phyloP scores from a whole-genome alignment of 2,797 vertebrate genomes.

The Onychomys leucogaster region DNA sequence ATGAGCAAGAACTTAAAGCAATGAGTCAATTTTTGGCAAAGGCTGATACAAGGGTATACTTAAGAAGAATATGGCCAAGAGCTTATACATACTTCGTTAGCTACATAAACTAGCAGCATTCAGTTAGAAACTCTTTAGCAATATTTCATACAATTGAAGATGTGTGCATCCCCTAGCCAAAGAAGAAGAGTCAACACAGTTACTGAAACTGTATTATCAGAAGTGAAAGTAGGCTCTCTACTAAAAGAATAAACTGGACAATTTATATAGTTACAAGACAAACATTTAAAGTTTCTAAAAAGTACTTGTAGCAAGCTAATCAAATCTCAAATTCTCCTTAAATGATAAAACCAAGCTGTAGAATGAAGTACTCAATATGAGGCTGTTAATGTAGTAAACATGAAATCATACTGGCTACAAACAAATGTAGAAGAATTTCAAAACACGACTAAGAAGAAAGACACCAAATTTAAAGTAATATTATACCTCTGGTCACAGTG shows the following conservation, averaged over 20 bases:
- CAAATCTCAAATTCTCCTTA: background rate
- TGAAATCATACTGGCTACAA: background rate
- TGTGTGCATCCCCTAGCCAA: background rate
- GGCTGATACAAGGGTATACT: background rate
- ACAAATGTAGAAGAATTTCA: background rate
- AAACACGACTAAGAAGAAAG: background rate
- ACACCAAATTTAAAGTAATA: background rate
- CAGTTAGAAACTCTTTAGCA: background rate
- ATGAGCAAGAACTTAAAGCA: background rate
- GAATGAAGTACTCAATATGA: background rate
- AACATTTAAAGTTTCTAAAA: background rate
- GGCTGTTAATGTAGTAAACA: background rate
- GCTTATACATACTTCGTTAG: background rate
- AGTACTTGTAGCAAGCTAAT: background rate
- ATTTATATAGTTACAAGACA: background rate
- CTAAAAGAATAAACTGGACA: background rate
- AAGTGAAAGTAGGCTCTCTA: background rate
- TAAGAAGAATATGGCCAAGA: background rate
- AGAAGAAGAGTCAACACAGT: background rate
- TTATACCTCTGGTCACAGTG: background rate
- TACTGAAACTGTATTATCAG: background rate
- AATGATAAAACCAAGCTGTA: background rate
- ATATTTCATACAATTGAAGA: background rate
- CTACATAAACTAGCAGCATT: background rate
- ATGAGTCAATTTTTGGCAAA: conserved; percentile 21